These are phyloP conservation scores for Trematomus loennbergii DNA, from an alignment of 2,113 vertebrate genomes.

Conservation along the genomic window DNA sequence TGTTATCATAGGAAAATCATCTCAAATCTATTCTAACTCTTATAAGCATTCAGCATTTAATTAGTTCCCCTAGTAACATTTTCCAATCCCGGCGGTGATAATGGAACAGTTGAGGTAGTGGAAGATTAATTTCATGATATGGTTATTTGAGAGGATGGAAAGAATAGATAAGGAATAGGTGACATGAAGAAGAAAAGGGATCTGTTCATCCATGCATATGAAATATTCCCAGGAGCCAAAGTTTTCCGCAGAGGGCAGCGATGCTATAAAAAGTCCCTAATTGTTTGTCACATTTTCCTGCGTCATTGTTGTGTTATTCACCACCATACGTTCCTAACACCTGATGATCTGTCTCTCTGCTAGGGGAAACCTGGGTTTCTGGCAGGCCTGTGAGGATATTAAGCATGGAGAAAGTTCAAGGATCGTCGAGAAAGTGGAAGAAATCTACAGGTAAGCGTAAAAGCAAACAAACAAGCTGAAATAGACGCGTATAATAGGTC, in stretches of 20 bases:
- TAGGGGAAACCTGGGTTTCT: conserved; percentile 96
- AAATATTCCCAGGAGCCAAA: background rate
- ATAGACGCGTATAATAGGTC: background rate
- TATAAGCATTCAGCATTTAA: background rate
- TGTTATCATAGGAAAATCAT: background rate
- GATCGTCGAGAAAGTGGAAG: conserved; percentile 84
- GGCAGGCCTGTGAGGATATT: conserved; percentile 93
- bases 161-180: background rate
- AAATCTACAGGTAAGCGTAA: conserved; percentile 89
- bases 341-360: conserved; percentile 13
- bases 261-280: conserved; percentile 23
- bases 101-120: conserved; percentile 10
- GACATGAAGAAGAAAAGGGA: background rate
- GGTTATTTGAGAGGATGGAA: background rate
- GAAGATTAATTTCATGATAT: conserved; percentile 13
- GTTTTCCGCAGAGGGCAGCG: conserved; percentile 9
- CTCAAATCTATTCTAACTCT: background rate
- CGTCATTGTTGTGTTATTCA: background rate
- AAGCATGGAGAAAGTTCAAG: conserved; percentile 89
- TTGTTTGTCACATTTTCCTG: conserved; percentile 10
- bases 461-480: background rate
- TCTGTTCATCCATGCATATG: background rate
- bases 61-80: conserved; percentile 15
- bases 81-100: conserved; percentile 30
- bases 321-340: background rate